phyloP scores from a whole-genome alignment of 2,797 vertebrate species.

The Sphaeramia orbicularis region DNA sequence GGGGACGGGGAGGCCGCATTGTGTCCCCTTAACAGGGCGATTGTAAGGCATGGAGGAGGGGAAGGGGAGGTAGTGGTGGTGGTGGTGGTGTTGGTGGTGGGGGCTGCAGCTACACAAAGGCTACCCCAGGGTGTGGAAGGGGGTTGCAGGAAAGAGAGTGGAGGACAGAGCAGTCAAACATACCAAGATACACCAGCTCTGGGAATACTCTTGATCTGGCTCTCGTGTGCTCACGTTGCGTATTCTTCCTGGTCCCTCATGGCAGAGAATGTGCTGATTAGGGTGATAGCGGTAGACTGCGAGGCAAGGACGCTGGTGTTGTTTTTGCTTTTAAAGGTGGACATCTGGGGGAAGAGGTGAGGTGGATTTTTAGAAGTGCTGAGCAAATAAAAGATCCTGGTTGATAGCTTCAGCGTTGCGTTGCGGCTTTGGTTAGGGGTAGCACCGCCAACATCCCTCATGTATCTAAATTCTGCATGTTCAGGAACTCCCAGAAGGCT shows the following conservation, averaged over 20 bases:
- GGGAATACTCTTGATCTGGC: slow-evolving; percentile 67
- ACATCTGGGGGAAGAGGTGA: slow-evolving; percentile 60
- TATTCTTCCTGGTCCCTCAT: slow-evolving; percentile 64
- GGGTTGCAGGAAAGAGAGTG: slow-evolving; percentile 50
- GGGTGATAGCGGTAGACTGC: slow-evolving; percentile 46
- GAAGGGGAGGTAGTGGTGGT: slow-evolving; percentile 4
- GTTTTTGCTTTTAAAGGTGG: slow-evolving; percentile 49
- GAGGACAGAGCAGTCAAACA: slow-evolving; percentile 65
- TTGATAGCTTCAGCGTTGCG: slow-evolving; percentile 34
- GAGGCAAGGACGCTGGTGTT: slow-evolving; percentile 39
- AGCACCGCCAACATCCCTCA: slow-evolving; percentile 13
- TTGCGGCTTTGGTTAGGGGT: slow-evolving; percentile 36
- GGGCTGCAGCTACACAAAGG: slow-evolving; percentile 66
- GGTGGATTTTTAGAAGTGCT: slow-evolving; percentile 57
- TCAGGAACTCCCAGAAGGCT: slow-evolving; percentile 65
- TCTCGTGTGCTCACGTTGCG: slow-evolving; percentile 60
- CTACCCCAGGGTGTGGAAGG: slow-evolving; percentile 78
- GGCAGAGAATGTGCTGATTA: slow-evolving; percentile 74
- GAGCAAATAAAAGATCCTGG: slow-evolving; percentile 51
- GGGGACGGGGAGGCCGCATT: slow-evolving; percentile 76
- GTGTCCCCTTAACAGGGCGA: slow-evolving; percentile 79
- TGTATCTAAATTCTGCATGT: slow-evolving; percentile 47
- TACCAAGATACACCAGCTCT: slow-evolving; percentile 56
- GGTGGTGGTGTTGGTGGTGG: not conserved
- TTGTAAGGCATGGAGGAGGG: slow-evolving; percentile 80